Base-by-base conservation (phyloP, 2,113 vertebrate genomes). In the Tichodroma muraria region DNA sequence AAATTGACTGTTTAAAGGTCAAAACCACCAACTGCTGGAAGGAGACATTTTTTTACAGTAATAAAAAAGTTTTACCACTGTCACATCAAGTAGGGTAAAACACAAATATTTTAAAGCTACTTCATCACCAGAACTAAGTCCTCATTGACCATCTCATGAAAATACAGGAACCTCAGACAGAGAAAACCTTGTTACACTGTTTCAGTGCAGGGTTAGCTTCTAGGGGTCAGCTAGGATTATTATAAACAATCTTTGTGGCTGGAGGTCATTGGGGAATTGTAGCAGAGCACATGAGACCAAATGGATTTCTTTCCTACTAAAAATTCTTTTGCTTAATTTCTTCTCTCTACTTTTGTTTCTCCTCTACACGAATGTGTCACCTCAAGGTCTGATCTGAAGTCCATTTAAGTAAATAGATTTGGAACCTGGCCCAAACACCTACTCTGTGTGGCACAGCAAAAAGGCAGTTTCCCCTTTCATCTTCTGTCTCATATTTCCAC, bases 381-480 rank as follows among this genome's bases (percentile, higher is more conserved):
- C 53, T 84, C 72, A 60, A 92, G 77, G 83, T 52, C 83, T 94
- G 90, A 91, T 90, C 73, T 94, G 71, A 95, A 94, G 81, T 88
- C 68, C 64, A 88, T 42, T 89, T 71, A 95, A 70, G 63, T 85
- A 82, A 90, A 50, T 8, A 73, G 76, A 64, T 83, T 85, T 94
- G 94, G 91, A 96, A 72, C 59, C 23, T 35, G 40, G 89, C 93
- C 94, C 91, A 73, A 91, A 94, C 91, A 94, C 93, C 89, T 95
- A 79, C 88, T 95, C 80, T 84, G 69, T 81, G 80, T 93, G 80
- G 80, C 83, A 89, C 16, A 60, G 80, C 3, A 1, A 60, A 65
- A 87, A 94, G 77, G 60, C 73, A 84, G 61, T 79, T 94, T 61
- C 53, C 69, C 61, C 83, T 95, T 95, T 97, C 69, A 94, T 93